These are phyloP conservation scores for Eupithecia insigniata DNA, from an alignment of 2,888 invertebrate species.

Conservation along the genomic window DNA sequence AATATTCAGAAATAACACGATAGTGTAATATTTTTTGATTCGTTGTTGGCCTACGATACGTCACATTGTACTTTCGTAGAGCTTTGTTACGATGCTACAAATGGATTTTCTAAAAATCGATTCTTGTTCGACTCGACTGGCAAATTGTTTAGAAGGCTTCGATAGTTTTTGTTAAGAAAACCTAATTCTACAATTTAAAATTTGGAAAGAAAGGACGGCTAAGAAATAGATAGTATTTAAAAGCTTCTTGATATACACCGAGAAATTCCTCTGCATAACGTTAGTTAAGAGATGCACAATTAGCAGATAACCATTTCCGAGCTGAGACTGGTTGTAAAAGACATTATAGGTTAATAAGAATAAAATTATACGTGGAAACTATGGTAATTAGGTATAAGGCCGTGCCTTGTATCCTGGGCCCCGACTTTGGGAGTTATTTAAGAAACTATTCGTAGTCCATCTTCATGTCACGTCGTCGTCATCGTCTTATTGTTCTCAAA, in stretches of 20 bases:
- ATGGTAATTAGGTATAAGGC: conserved; percentile 29
- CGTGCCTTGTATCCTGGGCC: conserved; percentile 34
- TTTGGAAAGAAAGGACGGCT: background rate
- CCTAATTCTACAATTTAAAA: background rate
- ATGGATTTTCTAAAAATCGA: background rate
- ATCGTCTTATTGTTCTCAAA: background rate
- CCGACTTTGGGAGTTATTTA: background rate
- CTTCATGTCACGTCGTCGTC: background rate
- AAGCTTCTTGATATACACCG: background rate
- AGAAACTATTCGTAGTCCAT: background rate
- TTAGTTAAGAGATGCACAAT: conserved; percentile 15
- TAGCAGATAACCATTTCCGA: conserved; percentile 9
- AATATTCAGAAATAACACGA: background rate
- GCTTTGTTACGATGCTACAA: background rate
- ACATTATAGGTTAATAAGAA: background rate
- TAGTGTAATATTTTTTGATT: background rate
- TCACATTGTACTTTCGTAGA: background rate
- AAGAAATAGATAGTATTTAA: background rate
- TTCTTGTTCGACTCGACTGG: background rate
- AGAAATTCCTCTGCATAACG: background rate
- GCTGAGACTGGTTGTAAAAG: conserved; percentile 23
- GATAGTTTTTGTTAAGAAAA: background rate
- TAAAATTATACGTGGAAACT: conserved; percentile 13
- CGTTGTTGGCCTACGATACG: background rate
- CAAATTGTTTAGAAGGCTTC: background rate